These are phyloP conservation scores for Asbolus verrucosus DNA, from an alignment of 1,140 invertebrate species.

Conservation along the genomic window DNA sequence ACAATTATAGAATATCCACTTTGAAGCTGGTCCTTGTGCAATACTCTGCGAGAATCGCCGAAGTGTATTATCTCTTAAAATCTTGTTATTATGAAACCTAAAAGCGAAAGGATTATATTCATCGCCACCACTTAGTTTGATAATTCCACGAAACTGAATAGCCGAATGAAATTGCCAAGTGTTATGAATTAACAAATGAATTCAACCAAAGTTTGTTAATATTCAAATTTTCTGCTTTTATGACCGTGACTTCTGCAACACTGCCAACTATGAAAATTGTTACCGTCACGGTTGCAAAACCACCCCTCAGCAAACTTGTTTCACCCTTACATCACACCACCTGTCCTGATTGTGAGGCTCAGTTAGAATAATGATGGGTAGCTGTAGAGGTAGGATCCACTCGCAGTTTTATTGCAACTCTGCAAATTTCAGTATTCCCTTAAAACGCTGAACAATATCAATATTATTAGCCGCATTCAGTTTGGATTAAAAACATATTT, in stretches of 20 bases:
- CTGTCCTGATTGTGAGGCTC: constrained; percentile 11
- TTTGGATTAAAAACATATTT: too few species aligned
- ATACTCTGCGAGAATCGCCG: constrained; percentile 4
- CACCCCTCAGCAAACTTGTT: not conserved
- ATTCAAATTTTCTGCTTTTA: constrained; percentile 38
- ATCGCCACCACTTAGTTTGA: constrained; percentile 16
- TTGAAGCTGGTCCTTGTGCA: not conserved
- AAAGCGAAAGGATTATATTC: constrained; percentile 35
- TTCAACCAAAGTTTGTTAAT: constrained; percentile 34
- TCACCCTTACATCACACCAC: not conserved
- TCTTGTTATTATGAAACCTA: constrained; percentile 18
- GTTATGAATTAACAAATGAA: constrained; percentile 37
- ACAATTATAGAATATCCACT: not conserved
- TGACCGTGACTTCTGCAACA: constrained; percentile 9
- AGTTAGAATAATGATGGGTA: constrained; percentile 19
- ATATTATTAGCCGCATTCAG: too few species aligned
- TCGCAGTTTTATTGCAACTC: not conserved
- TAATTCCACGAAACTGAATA: constrained; percentile 29
- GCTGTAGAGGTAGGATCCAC: not conserved
- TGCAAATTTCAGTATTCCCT: not conserved
- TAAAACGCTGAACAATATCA: not conserved
- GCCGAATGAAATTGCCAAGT: constrained; percentile 30
- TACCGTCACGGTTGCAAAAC: constrained; percentile 2
- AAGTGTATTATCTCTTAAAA: constrained; percentile 1
- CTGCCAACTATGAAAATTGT: constrained; percentile 1